A percentile compares a stretch with the other conserved stretches of the same genome.
These are phyloP conservation scores for Hylaeus anthracinus DNA, from an alignment of 1,140 invertebrate genomes.

Conservation along the genomic window DNA sequence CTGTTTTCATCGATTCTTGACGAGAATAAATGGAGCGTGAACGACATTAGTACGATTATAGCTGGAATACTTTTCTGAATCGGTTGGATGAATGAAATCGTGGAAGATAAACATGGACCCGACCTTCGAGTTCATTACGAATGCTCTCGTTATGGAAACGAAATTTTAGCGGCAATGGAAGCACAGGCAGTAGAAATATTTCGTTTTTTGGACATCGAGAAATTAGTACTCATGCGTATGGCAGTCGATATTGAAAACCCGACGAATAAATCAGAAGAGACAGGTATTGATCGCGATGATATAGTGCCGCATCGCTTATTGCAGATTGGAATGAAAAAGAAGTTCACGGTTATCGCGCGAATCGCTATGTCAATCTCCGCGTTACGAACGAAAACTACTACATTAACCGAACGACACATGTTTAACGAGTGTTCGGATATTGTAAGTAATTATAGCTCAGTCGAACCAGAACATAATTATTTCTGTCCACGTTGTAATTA, in stretches of 20 bases:
- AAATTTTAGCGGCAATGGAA: too few relatives aligned
- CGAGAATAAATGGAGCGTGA: too few relatives aligned
- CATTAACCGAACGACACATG: neutral
- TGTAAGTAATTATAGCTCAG: neutral
- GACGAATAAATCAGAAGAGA: constrained; percentile 14
- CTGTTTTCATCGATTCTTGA: neutral
- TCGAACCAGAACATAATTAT: neutral
- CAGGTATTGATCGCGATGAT: constrained; percentile 22
- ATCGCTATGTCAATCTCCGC: neutral
- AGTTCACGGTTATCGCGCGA: neutral
- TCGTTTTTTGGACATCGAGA: neutral
- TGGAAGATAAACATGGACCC: too few relatives aligned
- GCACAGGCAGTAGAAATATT: neutral
- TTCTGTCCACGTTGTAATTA: neutral
- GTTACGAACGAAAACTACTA: neutral
- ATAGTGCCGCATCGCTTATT: neutral
- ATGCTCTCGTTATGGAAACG: neutral
- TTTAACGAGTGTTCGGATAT: neutral
- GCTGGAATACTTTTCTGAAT: neutral
- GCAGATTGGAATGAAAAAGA: neutral
- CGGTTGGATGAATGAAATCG: neutral
- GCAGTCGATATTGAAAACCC: constrained; percentile 1
- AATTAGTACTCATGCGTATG: constrained; percentile 1
- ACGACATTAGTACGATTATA: too few relatives aligned
- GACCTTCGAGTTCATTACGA: neutral